Conservation (phyloP, 2,113 vertebrate genomes). For the Herpailurus yagouaroundi region DNA sequence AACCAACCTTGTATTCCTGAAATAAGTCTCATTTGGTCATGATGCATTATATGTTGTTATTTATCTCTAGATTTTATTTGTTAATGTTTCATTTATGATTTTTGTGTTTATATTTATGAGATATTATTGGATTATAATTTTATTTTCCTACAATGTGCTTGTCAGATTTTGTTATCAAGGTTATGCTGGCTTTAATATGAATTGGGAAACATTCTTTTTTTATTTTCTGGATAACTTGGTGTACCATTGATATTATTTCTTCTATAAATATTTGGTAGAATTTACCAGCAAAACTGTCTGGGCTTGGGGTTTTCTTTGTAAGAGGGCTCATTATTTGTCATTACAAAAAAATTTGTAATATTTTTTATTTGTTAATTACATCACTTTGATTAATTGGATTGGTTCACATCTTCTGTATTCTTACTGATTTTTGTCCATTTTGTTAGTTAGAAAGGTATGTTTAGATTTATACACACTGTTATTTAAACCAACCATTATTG, state of each 20-base stretch:
- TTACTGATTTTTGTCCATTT: not conserved
- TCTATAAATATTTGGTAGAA: not conserved
- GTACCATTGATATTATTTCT: not conserved
- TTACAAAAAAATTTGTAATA: not conserved
- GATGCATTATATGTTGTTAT: not conserved
- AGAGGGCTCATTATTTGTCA: not conserved
- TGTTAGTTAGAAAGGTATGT: not conserved
- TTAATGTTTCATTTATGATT: not conserved
- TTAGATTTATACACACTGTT: not conserved
- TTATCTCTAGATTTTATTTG: conserved; percentile 2
- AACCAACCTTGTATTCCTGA: not conserved
- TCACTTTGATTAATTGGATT: not conserved
- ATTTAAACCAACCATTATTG: not conserved
- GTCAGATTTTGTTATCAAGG: not conserved
- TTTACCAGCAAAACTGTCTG: not conserved
- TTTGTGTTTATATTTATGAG: not conserved
- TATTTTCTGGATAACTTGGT: not conserved
- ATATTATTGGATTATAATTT: not conserved
- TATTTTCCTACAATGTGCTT: not conserved
- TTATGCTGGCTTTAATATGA: not conserved
- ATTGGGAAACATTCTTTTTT: not conserved
- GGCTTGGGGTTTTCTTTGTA: not conserved
- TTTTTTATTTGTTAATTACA: not conserved
- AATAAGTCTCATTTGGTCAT: not conserved
- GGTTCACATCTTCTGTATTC: not conserved